Conservation (phyloP, 2,113 vertebrate species). For the Rhinoptilus africanus region DNA sequence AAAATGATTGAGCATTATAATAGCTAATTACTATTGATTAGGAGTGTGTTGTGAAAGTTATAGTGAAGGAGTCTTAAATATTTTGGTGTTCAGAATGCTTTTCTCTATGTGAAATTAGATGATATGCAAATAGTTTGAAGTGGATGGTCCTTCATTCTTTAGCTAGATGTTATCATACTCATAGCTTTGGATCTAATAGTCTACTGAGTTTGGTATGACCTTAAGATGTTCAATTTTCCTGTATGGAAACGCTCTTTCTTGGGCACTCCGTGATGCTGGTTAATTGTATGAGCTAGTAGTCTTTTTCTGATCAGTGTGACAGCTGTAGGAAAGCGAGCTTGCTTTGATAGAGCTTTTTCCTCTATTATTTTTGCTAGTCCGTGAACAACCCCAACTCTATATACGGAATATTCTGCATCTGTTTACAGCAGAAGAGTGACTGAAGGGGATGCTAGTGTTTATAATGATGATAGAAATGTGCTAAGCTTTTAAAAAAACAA, state of each 20-base stretch:
- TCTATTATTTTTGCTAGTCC: background rate
- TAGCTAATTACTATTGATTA: background rate
- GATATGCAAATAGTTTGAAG: background rate
- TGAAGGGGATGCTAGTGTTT: background rate
- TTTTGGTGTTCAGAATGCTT: background rate
- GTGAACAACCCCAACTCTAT: background rate
- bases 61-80: background rate
- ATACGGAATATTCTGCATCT: background rate
- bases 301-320: background rate
- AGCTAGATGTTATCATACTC: background rate
- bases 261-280: background rate
- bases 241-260: background rate
- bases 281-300: background rate
- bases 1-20: background rate
- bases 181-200: background rate
- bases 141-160: background rate
- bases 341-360: background rate
- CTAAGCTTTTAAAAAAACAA: background rate
- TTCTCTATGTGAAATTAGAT: background rate
- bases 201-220: background rate
- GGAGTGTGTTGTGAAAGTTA: background rate
- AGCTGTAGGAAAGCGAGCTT: background rate
- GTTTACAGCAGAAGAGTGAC: background rate
- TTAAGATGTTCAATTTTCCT: background rate
- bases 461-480: background rate